Base-by-base conservation (phyloP, 2,113 vertebrate species). In the Sprattus sprattus region DNA sequence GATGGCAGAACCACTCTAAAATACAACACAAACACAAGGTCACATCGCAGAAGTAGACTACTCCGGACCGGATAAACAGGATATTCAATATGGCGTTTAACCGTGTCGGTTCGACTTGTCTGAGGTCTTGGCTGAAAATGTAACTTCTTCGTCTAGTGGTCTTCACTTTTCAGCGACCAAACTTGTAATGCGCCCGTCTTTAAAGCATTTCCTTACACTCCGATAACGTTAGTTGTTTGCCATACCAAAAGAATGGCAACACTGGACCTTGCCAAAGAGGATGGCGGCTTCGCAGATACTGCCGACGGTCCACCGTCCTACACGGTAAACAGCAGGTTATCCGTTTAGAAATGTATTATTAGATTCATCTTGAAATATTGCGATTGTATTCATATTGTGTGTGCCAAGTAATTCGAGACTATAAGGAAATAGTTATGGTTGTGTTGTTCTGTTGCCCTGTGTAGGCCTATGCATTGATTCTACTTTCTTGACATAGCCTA, bases 271-370 rank as follows among this genome's bases (percentile, higher is more conserved):
- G 45, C n/a, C 28, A 50, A 84, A 50, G 81, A 54, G 80, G 88
- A 80, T 57, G 60, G 39, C 10, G 52, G 45, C 49, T 47, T 45
- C 81, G 18, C 71, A 32, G 81, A 46, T 28, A 18, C 83, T 39
- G 85, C 22, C 7, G 45, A 83, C n/a, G 82, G 45, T 9, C 47
- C 86, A 18, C 81, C 49, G 9, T 89, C 89, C 11, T 89, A 89
- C 39, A 89, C 85, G 52, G 89, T 89, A 81, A 87, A 81, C 45
- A 78, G 18, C 9, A 15, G 18, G 82, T 83, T 78, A 32, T 11
- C 67, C 7, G n/a, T 32, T 75, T 0, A 75, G 25, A 39, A 39
- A 78, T 32, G 28, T 78, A 39, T 15, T 2, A 78, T 39, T 28
- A 18, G 25, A 32, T 32, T 44, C 13, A 78, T 39, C 28, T 78